These are phyloP conservation scores for Sebastes alutus DNA, from an alignment of 2,797 vertebrate species.

Conservation along the genomic window DNA sequence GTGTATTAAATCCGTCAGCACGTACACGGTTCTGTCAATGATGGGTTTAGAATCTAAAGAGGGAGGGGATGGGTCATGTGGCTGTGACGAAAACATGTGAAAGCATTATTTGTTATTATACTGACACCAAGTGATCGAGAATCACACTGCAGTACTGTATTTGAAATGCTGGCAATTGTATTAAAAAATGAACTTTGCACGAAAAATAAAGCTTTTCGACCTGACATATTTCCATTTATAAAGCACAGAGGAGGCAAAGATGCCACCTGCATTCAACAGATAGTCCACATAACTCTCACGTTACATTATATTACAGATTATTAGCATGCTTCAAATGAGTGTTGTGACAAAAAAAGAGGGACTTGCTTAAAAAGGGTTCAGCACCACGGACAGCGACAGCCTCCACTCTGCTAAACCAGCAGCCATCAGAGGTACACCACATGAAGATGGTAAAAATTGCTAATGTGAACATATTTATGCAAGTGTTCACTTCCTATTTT, in stretches of 20 bases:
- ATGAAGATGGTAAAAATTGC: not conserved
- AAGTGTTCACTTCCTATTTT: not conserved
- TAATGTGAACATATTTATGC: no score
- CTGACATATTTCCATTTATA: not conserved
- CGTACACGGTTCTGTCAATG: not conserved
- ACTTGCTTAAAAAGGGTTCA: not conserved
- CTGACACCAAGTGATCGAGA: constrained; percentile 66
- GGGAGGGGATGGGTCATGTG: constrained; percentile 11
- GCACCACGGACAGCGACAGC: not conserved
- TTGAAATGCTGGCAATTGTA: not conserved
- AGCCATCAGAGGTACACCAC: accelerated
- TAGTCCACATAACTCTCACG: not conserved
- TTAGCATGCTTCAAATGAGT: not conserved
- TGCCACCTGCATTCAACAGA: no score
- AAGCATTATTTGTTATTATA: constrained; percentile 31
- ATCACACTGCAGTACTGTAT: constrained; percentile 22
- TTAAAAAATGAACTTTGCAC: accelerated
- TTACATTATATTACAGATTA: no score
- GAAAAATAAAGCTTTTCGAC: accelerated
- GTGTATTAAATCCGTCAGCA: not conserved
- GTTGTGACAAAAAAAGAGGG: not conserved
- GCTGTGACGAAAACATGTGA: not conserved
- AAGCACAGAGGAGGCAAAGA: not conserved
- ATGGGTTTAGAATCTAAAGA: not conserved
- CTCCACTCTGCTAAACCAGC: not conserved